Evolutionary conservation across 2,113 vertebrate genomes (phyloP).

Genomic region (Nettapus auritus): DNA sequence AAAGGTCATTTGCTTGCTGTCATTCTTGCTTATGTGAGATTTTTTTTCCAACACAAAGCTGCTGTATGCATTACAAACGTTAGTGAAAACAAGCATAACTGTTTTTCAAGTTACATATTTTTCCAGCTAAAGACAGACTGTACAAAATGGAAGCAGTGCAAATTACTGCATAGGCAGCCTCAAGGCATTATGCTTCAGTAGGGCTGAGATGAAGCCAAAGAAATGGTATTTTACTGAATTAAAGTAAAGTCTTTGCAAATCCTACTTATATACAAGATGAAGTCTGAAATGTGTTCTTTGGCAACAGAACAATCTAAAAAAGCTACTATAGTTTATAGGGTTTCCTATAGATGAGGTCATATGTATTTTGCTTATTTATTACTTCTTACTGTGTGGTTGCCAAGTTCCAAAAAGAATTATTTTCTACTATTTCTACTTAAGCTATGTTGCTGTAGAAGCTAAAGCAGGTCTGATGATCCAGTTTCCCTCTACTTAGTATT

Average conservation of each 20-base stretch:
- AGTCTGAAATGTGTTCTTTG: conserved; percentile 42
- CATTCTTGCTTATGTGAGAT: not conserved
- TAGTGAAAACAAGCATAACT: not conserved
- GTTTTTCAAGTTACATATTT: not conserved
- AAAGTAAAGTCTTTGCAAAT: not conserved
- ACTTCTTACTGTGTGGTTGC: not conserved
- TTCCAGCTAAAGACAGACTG: not conserved
- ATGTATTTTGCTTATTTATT: not conserved
- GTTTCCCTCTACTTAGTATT: not conserved
- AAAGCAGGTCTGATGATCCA: not conserved
- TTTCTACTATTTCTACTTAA: conserved; percentile 8
- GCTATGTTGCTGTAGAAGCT: not conserved
- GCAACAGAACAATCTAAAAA: conserved; percentile 15
- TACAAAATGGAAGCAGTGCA: conserved; percentile 7
- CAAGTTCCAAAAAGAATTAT: not conserved
- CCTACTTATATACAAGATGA: conserved; percentile 1
- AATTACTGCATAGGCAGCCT: not conserved
- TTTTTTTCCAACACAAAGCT: not conserved
- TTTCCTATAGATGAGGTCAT: conserved; percentile 55
- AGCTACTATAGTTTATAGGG: not conserved
- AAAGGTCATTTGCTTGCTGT: not conserved
- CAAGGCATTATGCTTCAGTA: not conserved
- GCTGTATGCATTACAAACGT: not conserved
- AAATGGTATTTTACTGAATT: conserved; percentile 37
- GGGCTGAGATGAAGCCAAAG: not conserved